Base-by-base conservation (phyloP, 30 jellyfish, hydroid and myxozoan species). In the Aurelia coerulea region DNA sequence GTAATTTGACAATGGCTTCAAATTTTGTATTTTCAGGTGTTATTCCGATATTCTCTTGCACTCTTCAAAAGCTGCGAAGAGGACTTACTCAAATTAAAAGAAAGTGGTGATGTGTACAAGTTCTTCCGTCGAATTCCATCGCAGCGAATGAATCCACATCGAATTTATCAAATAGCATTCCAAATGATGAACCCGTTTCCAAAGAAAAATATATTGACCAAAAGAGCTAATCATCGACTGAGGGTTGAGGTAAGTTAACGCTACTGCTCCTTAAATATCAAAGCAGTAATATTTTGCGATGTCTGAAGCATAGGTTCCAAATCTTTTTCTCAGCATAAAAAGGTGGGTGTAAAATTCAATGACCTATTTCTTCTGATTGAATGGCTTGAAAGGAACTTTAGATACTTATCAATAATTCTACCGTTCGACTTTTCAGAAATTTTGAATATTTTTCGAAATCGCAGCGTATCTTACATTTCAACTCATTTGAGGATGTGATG, bases 31-130 rank as follows among this genome's bases (percentile, higher is more conserved):
- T 54, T 73, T 23, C 78, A 92, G 98, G 97, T 92, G 17, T 81
- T 92, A 18, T 92, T 92, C 71, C 94, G 98, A 8, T 92, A 80
- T 59, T 94, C 98, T 2, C 84, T 92, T 78, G 97, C 98, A 19
- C 87, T 92, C 31, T 92, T 92, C 95, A 92, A 92, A 69, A 60
- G 90, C 56, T 92, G 93, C 50, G 98, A 92, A 70, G 98, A 92
- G n/a, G 98, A 92, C n/a, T 76, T 92, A n/a, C 72, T 92, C 39
- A 87, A 83, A 53, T 23, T 87, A 8, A 78, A 34, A 39, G 98
- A 92, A 34, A 60, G 96, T 59, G 95, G 97, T 4, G 86, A 42
- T 7, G 81, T 82, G n/a, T 92, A 69, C 79, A 69, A 75, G 4
- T 92, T 70, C 74, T 92, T 92, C 70, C 91, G 98, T 15, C 84